Evolutionary conservation across 2,797 vertebrate genomes (phyloP).

Genomic region (Lagodon rhomboides): DNA sequence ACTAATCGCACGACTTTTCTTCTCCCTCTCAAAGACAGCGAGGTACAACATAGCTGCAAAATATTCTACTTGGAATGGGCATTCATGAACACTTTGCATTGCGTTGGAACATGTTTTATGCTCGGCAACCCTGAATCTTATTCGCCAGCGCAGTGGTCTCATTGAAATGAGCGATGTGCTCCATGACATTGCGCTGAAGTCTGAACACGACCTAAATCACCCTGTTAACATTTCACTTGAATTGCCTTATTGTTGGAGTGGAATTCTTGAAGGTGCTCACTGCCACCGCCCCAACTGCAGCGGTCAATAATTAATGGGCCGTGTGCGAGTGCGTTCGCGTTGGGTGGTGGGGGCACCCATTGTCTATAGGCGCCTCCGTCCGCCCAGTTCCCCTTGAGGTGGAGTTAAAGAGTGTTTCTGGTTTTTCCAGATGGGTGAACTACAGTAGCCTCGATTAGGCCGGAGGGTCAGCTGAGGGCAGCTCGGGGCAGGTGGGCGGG

Average conservation of each 20-base stretch:
- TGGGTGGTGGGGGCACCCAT: slow-evolving; percentile 28
- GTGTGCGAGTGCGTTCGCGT: slow-evolving; percentile 6
- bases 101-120: too few species aligned
- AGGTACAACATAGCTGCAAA: too few species aligned
- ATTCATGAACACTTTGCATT: background rate
- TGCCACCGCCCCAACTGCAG: slow-evolving; percentile 24
- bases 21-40: background rate
- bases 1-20: background rate
- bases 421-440: slow-evolving; percentile 76
- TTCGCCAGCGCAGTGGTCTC: background rate
- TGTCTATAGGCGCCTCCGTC: slow-evolving; percentile 30
- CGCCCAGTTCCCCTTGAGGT: slow-evolving; percentile 35
- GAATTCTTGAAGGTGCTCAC: slow-evolving; percentile 38
- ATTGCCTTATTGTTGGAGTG: slow-evolving; percentile 55
- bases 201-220: slow-evolving; percentile 8
- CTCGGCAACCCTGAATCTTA: background rate
- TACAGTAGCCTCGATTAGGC: slow-evolving; percentile 66
- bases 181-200: background rate
- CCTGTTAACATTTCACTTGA: slow-evolving; percentile 39
- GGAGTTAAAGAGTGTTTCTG: slow-evolving; percentile 56
- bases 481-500: slow-evolving; percentile 10
- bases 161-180: slow-evolving; percentile 5
- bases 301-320: slow-evolving; percentile 59
- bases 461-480: slow-evolving; percentile 66
- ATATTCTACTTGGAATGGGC: background rate